A percentile compares a stretch with the other conserved stretches of the same genome.
phyloP scores from a whole-genome alignment of 2,797 vertebrate species.

The Pelochelys cantorii region DNA sequence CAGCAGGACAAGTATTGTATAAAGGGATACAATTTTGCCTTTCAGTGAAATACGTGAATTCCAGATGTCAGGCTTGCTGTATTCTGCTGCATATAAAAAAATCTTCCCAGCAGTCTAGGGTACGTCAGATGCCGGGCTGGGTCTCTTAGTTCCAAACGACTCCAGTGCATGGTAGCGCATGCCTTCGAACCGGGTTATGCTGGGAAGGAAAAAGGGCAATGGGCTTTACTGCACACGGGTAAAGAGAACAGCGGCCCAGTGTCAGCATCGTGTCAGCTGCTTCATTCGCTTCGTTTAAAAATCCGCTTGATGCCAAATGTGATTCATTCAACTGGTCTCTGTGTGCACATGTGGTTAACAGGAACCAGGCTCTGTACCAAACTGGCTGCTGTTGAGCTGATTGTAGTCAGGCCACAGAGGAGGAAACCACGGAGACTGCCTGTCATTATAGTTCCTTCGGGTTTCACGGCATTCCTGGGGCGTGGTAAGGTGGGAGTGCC shows the following conservation, averaged over 20 bases:
- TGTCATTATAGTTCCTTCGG: neutral
- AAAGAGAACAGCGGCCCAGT: neutral
- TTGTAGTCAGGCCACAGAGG: neutral
- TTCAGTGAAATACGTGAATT: conserved; percentile 44
- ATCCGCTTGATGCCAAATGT: conserved; percentile 19
- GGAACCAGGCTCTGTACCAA: neutral
- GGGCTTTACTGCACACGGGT: neutral
- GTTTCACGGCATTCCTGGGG: neutral
- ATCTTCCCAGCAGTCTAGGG: conserved; percentile 53
- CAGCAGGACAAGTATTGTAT: conserved; percentile 45
- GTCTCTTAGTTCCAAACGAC: conserved; percentile 48
- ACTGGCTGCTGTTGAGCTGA: neutral
- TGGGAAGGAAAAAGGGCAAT: neutral
- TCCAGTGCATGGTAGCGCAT: conserved; percentile 38
- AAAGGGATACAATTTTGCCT: conserved; percentile 50
- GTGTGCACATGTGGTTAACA: neutral
- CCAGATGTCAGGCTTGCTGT: conserved; percentile 66
- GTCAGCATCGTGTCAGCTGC: neutral
- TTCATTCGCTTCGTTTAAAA: conserved; percentile 20
- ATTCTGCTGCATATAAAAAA: conserved; percentile 53
- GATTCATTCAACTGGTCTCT: neutral
- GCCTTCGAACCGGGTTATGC: neutral
- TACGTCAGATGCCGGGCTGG: conserved; percentile 6
- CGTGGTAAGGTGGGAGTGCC: neutral
- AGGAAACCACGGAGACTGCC: neutral